Percentiles rank a stretch among this genome's conserved stretches.
Evolutionary conservation across 92 coral and sea anemone genomes (phyloP).

Genomic region (Porites cylindrica): DNA sequence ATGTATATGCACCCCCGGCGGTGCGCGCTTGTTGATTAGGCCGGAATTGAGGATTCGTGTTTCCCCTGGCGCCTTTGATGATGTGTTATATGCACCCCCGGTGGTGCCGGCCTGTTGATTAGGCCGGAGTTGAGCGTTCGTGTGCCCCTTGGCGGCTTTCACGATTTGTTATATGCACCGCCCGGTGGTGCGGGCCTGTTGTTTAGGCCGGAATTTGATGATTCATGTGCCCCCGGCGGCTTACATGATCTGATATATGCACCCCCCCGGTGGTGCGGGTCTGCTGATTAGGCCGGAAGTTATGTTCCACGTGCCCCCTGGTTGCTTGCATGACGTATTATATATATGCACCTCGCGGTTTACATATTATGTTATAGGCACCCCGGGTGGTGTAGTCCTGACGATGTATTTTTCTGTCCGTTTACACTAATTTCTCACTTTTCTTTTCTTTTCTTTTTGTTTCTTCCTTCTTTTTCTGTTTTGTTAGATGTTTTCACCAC

Average conservation of each 20-base stretch:
- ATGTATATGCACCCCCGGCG: background rate
- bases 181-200: background rate
- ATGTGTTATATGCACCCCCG: too few species aligned
- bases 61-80: too few species aligned
- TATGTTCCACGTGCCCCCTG: background rate
- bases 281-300: background rate
- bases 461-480: background rate
- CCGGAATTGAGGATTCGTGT: too few species aligned
- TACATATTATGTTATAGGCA: background rate
- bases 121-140: too few species aligned
- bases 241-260: background rate
- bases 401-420: conserved; percentile 12
- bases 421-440: conserved; percentile 16
- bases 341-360: background rate
- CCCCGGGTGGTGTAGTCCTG: conserved; percentile 18
- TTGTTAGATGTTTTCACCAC: conserved; percentile 29
- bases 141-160: background rate
- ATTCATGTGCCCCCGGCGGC: background rate
- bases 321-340: background rate
- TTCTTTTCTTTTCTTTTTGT: conserved; percentile 19
- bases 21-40: background rate
- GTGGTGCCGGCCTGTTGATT: too few species aligned
- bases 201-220: background rate
- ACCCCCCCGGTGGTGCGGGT: background rate
- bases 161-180: background rate